Conservation (phyloP, 2,888 invertebrate genomes). For the Volucella inanis region DNA sequence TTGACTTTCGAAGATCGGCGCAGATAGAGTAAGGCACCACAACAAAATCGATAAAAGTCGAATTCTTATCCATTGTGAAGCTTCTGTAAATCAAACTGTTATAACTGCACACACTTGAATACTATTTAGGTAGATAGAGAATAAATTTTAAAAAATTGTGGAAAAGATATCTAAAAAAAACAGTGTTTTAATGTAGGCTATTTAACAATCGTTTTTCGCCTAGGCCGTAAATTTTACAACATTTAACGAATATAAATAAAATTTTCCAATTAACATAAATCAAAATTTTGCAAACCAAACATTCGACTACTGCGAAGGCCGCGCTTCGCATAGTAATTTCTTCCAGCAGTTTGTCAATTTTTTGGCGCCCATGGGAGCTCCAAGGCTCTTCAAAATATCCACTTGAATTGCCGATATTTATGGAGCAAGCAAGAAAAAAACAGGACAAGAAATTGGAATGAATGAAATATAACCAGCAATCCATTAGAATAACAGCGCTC, state of each 20-base stretch:
- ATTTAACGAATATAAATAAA: neutral
- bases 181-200: no score
- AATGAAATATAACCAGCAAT: conserved; percentile 21
- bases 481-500: conserved; percentile 28
- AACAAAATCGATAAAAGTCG: no score
- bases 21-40: no score
- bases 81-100: no score
- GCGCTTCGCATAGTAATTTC: conserved; percentile 29
- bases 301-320: neutral
- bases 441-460: neutral
- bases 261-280: neutral
- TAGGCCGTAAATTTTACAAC: no score
- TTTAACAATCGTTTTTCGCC: no score
- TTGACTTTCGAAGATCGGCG: no score
- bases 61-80: no score
- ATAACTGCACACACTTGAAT: no score
- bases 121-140: no score
- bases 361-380: neutral
- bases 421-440: neutral
- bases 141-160: no score
- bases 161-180: no score
- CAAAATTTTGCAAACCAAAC: neutral
- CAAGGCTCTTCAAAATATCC: neutral
- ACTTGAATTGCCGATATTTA: conserved; percentile 12
- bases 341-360: neutral